A percentile compares a stretch with the other conserved stretches of the same genome.
phyloP scores from a whole-genome alignment of 2,113 vertebrate species.

The Salvelinus fontinalis region DNA sequence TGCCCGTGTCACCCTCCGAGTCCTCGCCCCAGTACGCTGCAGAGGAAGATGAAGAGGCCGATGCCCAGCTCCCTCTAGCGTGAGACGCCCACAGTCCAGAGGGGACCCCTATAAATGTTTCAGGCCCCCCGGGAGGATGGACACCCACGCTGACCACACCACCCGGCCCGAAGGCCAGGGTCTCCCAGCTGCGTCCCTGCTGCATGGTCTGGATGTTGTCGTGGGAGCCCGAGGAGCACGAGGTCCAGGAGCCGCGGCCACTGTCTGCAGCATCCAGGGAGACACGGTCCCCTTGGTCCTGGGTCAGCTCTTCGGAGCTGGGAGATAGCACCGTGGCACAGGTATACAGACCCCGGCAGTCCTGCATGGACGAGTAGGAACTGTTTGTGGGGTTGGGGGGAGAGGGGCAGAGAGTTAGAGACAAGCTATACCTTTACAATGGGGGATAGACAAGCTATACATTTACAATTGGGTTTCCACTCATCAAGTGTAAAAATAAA shows the following conservation, averaged over 20 bases:
- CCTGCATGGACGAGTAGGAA: conserved; percentile 87
- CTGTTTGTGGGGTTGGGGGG: conserved; percentile 56
- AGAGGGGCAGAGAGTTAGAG: not conserved
- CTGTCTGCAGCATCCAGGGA: conserved; percentile 97
- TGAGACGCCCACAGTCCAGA: conserved; percentile 87
- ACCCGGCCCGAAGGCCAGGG: conserved; percentile 82
- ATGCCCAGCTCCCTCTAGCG: conserved; percentile 94
- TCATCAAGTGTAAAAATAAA: not conserved
- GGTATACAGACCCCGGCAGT: conserved; percentile 86
- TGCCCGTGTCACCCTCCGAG: conserved; percentile 95
- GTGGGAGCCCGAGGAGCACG: conserved; percentile 96
- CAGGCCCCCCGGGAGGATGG: conserved; percentile 78
- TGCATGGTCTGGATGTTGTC: conserved; percentile 98
- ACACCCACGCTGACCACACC: conserved; percentile 66
- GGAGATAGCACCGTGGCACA: conserved; percentile 88
- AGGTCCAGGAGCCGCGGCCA: conserved; percentile 97
- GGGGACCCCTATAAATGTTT: conserved; percentile 72
- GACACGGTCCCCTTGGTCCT: conserved; percentile 93
- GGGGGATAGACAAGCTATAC: not conserved
- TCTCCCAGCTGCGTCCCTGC: conserved; percentile 96
- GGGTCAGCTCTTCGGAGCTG: conserved; percentile 93
- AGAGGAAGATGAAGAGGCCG: conserved; percentile 81
- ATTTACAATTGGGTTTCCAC: not conserved
- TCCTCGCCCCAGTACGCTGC: conserved; percentile 97
- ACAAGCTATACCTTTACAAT: not conserved